Base-by-base conservation (phyloP, 2,888 invertebrate species). In the Papilio elwesi region DNA sequence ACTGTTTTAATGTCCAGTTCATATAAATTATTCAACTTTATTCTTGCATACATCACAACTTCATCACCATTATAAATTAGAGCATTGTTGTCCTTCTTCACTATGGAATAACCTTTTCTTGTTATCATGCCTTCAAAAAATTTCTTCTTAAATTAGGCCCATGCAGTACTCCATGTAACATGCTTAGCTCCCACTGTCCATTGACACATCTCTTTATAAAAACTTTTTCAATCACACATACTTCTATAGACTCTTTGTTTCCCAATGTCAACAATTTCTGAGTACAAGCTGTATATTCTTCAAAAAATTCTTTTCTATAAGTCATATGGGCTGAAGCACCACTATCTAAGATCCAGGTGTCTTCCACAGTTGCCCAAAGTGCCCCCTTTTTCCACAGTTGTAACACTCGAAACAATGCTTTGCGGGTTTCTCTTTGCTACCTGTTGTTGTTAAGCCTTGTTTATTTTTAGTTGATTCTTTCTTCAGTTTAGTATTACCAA, bases 251-350 rank as follows among this genome's bases (percentile, higher is more conserved):
- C 1, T 80, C 68, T 73, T 80, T 52, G 26, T 82, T 81, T 15
- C 79, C 80, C 13, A 82, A 75, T 68, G 52, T 78, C 47, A 82
- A 48, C 55, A 73, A 57, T 63, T 72, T 77, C n/a, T 77, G 64
- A n/a, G 47, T 70, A 47, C 73, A 71, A 13, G 51, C 9, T 9
- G 43, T 26, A 16, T 3, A 77, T 68, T 55, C 80, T 73, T 9
- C 6, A 3, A 64, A 80, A 80, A n/a, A 70, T 75, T 1, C 43
- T 9, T 43, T 81, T 78, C 12, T 71, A 74, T 57, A 70, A 77
- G 63, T 76, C 74, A 83, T 81, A 55, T 81, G 79, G 1, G 71
- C 74, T 2, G 79, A 80, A 0, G 78, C 79, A 69, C 81, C 81
- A 70, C 83, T 81, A 52, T 82, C 81, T 16, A 74, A 49, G 9